These are phyloP conservation scores for Scortum barcoo DNA, from an alignment of 2,113 vertebrate genomes.

Conservation along the genomic window DNA sequence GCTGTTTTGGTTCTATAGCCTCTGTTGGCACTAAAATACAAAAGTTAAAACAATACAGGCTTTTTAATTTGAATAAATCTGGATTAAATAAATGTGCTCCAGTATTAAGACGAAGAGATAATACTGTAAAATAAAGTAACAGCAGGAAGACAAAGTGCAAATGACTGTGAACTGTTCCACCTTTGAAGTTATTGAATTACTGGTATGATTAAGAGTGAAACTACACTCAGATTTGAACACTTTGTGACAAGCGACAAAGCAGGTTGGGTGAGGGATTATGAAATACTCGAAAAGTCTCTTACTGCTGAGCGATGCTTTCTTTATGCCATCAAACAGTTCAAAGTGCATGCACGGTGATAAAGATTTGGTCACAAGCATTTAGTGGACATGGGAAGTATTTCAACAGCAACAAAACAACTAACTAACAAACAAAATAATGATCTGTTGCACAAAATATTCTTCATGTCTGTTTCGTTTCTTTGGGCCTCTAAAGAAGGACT, in stretches of 20 bases:
- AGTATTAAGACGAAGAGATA: background rate
- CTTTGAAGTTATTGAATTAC: background rate
- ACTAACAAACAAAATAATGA: background rate
- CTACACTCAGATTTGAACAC: background rate
- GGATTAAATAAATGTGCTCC: background rate
- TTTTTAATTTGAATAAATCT: background rate
- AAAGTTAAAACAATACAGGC: background rate
- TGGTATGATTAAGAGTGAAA: background rate
- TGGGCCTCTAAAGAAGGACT: no score
- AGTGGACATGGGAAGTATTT: constrained; percentile 23
- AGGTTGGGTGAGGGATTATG: background rate
- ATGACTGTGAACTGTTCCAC: background rate
- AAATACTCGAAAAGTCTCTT: background rate
- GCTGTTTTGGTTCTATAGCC: background rate
- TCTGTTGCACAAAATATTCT: background rate
- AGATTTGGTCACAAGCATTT: constrained; percentile 45
- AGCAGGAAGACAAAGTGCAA: constrained; percentile 18
- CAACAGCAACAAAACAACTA: background rate
- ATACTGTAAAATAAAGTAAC: background rate
- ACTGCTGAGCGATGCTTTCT: constrained; percentile 8
- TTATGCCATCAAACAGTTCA: constrained; percentile 20
- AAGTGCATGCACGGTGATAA: constrained; percentile 44
- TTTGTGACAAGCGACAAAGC: background rate
- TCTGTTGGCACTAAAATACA: constrained; percentile 22
- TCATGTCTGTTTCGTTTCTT: background rate